Evolutionary conservation across 2,797 vertebrate species (phyloP), one percentile per base, ranked within the genome.

Genomic region (Dallia pectoralis): DNA sequence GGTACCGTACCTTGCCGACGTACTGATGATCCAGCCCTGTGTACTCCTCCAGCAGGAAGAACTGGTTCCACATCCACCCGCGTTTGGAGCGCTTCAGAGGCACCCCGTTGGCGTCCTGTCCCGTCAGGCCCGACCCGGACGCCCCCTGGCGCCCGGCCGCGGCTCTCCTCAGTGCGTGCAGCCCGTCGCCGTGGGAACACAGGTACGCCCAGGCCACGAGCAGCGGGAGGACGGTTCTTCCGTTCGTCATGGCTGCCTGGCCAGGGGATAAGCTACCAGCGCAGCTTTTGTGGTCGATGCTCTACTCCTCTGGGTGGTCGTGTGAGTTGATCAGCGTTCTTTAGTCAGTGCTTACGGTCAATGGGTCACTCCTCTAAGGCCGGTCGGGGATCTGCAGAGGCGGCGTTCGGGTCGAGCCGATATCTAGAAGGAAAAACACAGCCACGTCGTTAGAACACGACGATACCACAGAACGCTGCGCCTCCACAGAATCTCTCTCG

Each of bases 61-160:
- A 98, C 84, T 99, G 96, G 91, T 99, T 99, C 97, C 97, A 99
- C 96, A 97, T 98, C 97, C 97, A 99, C 19, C 97, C 96, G 74
- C 97, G 94, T 86, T 98, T 98, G 69, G 95, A 95, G 77, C 97
- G 95, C 77, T 86, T 92, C 67, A 96, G 90, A 18, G 94, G 93
- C 84, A 79, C 85, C 29, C 91, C 93, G 71, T 91, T 93, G 80
- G 85, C 92, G 77, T 92, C 93, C 81, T 91, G 89, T 73, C 93
- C 86, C 63, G 67, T 64, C 73, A 65, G 33, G 32, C 14, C 53
- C 63, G 36, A 59, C 67, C 67, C 88, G 0, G 67, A 0, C 16
- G 83, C 64, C 74, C 81, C 85, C 77, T 74, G 81, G 66, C 77
- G 81, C 77, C 85, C 77, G 89, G 90, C 88, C 78, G 91, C 93